Evolutionary conservation across 2,888 invertebrate genomes (phyloP), one percentile per base, ranked within the genome.

Genomic region (Tigriopus californicus): DNA sequence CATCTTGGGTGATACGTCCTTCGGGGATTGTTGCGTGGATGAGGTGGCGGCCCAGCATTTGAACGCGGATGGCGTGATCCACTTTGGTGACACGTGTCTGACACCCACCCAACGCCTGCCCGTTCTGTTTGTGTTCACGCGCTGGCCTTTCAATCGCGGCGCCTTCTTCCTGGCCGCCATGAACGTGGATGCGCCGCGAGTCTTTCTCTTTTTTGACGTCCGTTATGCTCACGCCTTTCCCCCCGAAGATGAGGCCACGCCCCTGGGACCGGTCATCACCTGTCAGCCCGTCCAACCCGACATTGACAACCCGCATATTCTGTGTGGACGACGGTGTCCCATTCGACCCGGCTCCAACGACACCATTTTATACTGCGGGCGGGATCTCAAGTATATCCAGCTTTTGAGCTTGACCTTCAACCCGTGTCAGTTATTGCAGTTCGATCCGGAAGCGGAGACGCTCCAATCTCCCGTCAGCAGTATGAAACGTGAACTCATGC

Each of bases 1-100:
- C 42, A 33, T 60, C 4, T 40, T 60, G n/a, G 53, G 60, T 42
- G 42, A 61, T 61, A 61, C 56, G 3, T 41, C 52, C 40, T 61
- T 54, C 54, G 48, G 41, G 70, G 89, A 89, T 70, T 91, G 90
- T 70, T 91, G 91, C 70, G 80, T 88, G 2, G 90, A 91, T 71
- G 84, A 85, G 66, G 80, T 92, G 41, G 85, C 91, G 1, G 89
- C 92, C 0, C 81, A 85, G 70, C 95, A 95, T 71, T 80, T 88
- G 6, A 76, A 79, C 60, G 83, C 85, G 0, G 86, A 94, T 71
- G 81, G 83, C 40, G 74, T 95, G 1, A 78, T 97, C 59, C 95
- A 97, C 71, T 95, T 85, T 72, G 95, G 95, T 0, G 83, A 82
- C 67, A 80, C 85, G 1, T 97, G 97, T 71, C 80, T 88, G 63